Evolutionary conservation across 1,140 invertebrate species (phyloP), one percentile per base, ranked within the genome.

Genomic region (Drosophila sechellia): DNA sequence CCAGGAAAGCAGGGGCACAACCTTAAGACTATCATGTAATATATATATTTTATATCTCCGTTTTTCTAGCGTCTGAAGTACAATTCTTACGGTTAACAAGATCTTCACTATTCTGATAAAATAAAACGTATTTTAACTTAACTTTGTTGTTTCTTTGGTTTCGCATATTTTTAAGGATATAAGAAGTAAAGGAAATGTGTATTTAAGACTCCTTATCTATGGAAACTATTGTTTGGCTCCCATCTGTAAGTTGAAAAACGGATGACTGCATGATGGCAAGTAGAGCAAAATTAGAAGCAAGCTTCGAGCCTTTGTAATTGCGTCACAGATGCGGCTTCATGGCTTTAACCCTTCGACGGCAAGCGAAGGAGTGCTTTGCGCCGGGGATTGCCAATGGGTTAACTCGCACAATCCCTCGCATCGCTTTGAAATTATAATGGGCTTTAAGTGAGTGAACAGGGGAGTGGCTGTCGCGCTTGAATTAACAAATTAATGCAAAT

Each of bases 401-500:
- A 54, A 34, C 54, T 22, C 40, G 37, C 40, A 46, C 46, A 45
- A 31, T 50, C 63, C 37, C 55, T 37, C n/a, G 22, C 17, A 35
- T 45, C 49, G 49, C 60, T 81, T 75, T 86, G 74, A 60, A 84
- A 78, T 79, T 89, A 83, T 89, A 80, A 89, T 89, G 85, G 65
- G 31, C 46, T 83, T 83, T 69, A 83, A 78, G 79, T 61, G 79
- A 58, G 45, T 69, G 46, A 34, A 56, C 42, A 45, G 72, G 50
- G 75, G 84, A 79, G 76, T 79, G 76, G 79, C 58, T 69, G 43
- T 87, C 64, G 76, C 84, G 84, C 84, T 84, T 89, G 84, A 84
- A 90, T 89, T 90, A 90, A 89, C 80, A 89, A 89, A 89, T 89
- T 89, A 89, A 89, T 89, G 84, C 85, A 89, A 84, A 84, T 89